Conservation (phyloP, 64 coral and sea anemone genomes). For the Stylophora pistillata region DNA sequence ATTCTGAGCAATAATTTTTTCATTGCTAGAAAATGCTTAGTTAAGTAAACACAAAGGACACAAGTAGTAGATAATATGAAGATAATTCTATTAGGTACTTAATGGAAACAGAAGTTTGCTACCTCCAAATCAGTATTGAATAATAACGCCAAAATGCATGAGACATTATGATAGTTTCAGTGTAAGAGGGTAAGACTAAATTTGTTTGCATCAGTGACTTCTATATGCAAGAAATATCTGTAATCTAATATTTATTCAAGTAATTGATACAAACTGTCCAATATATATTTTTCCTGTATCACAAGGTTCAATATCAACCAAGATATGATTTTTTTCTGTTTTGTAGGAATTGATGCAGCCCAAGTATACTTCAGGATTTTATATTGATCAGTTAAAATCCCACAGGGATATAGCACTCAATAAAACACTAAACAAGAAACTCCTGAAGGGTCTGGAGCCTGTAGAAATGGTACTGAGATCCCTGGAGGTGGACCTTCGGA, state of each 20-base stretch:
- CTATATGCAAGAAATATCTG: too few relatives aligned
- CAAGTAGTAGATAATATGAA: too few relatives aligned
- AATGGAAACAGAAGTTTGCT: too few relatives aligned
- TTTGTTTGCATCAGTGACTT: too few relatives aligned
- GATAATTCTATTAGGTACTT: too few relatives aligned
- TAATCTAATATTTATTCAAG: not conserved
- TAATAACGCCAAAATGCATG: too few relatives aligned
- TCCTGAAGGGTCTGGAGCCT: constrained; percentile 76
- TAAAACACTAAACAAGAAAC: constrained; percentile 61
- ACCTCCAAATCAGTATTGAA: too few relatives aligned
- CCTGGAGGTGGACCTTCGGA: constrained; percentile 91
- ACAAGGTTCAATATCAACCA: not conserved
- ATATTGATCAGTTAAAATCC: constrained; percentile 83
- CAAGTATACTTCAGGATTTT: constrained; percentile 97
- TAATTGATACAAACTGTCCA: not conserved
- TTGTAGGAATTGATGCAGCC: constrained; percentile 93
- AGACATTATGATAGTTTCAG: too few relatives aligned
- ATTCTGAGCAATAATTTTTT: too few relatives aligned
- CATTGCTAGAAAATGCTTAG: too few relatives aligned
- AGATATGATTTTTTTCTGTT: not conserved
- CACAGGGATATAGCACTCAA: constrained; percentile 73
- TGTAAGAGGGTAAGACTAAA: too few relatives aligned
- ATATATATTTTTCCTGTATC: not conserved
- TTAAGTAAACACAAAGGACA: too few relatives aligned
- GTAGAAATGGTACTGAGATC: constrained; percentile 94